phyloP scores from a whole-genome alignment of 2,113 vertebrate species.

The Salvelinus namaycush region DNA sequence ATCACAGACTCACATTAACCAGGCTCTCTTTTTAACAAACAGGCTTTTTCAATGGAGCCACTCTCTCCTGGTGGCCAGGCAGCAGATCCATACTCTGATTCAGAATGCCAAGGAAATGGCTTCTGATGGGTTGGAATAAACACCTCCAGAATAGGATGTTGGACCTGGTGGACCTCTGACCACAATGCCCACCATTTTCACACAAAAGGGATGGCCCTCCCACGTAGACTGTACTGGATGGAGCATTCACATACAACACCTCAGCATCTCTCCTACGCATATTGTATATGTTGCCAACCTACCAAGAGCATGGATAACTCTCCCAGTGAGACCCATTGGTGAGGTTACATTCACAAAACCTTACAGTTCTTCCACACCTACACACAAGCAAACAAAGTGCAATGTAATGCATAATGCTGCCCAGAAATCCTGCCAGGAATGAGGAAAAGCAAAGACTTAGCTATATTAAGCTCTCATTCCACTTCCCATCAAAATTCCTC shows the following conservation, averaged over 20 bases:
- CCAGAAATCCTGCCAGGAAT: constrained; percentile 59
- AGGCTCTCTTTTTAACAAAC: constrained; percentile 54
- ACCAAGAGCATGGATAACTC: constrained; percentile 13
- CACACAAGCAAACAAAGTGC: constrained; percentile 54
- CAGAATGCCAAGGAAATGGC: constrained; percentile 29
- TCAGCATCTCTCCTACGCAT: background rate
- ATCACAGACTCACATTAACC: constrained; percentile 54
- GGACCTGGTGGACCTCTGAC: constrained; percentile 30
- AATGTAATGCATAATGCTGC: constrained; percentile 42
- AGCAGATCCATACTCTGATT: constrained; percentile 30
- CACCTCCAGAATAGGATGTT: constrained; percentile 28
- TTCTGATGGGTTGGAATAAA: constrained; percentile 38
- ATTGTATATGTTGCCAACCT: constrained; percentile 12
- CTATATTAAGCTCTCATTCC: constrained; percentile 48
- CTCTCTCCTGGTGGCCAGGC: constrained; percentile 18
- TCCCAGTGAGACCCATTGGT: constrained; percentile 19
- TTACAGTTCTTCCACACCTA: constrained; percentile 42
- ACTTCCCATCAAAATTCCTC: constrained; percentile 57
- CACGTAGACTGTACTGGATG: constrained; percentile 19
- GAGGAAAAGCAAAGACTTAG: constrained; percentile 53
- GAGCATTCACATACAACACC: background rate
- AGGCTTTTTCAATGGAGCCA: constrained; percentile 42
- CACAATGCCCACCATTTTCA: constrained; percentile 29
- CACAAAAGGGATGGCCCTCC: constrained; percentile 29
- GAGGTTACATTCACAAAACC: constrained; percentile 50